A percentile compares a stretch with the other conserved stretches of the same genome.
Conservation (phyloP, 1,140 invertebrate species). For the Drosophila santomea region DNA sequence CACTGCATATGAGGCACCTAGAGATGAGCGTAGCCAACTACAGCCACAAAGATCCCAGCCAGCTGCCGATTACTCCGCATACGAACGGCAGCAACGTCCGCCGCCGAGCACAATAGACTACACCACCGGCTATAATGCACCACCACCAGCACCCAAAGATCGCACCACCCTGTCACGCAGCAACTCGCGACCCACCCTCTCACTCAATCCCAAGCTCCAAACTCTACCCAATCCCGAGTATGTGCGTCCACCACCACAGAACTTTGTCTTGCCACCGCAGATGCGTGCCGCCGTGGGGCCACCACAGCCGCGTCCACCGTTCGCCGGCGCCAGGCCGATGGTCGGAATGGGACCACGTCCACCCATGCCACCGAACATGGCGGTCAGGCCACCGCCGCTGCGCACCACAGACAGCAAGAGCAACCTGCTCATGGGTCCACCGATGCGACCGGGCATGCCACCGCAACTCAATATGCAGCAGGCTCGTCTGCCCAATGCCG, state of each 20-base stretch:
- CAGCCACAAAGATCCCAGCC: constrained; percentile 8
- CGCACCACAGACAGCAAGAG: constrained; percentile 78
- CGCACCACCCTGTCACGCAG: constrained; percentile 35
- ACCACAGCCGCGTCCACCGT: constrained; percentile 71
- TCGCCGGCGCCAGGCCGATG: constrained; percentile 70
- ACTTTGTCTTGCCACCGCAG: constrained; percentile 70
- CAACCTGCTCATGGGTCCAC: constrained; percentile 75
- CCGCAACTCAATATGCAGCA: constrained; percentile 60
- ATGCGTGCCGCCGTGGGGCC: constrained; percentile 68
- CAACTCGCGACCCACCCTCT: constrained; percentile 9
- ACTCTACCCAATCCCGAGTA: constrained; percentile 51
- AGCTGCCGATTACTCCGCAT: constrained; percentile 2
- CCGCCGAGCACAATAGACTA: constrained; percentile 10
- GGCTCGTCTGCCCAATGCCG: constrained; percentile 54
- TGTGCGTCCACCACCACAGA: constrained; percentile 49
- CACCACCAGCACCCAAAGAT: constrained; percentile 28
- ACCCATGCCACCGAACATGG: constrained; percentile 75
- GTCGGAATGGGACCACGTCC: constrained; percentile 67
- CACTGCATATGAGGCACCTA: constrained; percentile 1
- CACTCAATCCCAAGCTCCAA: constrained; percentile 28
- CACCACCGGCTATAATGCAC: constrained; percentile 10
- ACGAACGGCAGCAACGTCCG: constrained; percentile 22
- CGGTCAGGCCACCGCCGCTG: constrained; percentile 62
- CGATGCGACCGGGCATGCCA: constrained; percentile 73
- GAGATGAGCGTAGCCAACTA: not conserved